phyloP scores from a whole-genome alignment of 2,888 invertebrate genomes.

The Drosophila affinis region DNA sequence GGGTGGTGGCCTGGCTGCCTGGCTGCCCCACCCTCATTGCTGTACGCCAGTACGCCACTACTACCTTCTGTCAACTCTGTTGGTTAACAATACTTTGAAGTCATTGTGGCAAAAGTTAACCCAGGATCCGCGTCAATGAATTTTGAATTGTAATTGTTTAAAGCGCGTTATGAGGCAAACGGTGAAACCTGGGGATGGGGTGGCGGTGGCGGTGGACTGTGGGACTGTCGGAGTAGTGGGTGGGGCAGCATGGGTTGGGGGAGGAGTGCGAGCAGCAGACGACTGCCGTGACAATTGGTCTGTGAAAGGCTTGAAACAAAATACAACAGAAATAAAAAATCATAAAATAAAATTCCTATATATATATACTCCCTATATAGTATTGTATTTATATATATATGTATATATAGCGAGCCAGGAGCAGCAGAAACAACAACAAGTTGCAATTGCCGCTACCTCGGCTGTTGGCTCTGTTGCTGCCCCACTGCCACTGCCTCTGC shows the following conservation, averaged over 20 bases:
- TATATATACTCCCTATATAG: neutral
- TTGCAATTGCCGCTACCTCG: conserved; percentile 23
- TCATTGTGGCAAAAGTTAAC: conserved; percentile 61
- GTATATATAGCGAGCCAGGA: conserved; percentile 25
- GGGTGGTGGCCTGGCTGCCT: no score
- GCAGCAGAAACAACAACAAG: conserved; percentile 22
- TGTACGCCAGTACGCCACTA: neutral
- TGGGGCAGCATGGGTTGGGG: no score
- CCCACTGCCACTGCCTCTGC: conserved; percentile 20
- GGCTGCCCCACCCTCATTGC: no score
- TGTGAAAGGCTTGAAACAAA: conserved; percentile 77
- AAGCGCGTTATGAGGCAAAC: conserved; percentile 55
- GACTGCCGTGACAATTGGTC: conserved; percentile 78
- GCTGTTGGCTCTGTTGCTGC: conserved; percentile 41
- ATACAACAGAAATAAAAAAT: conserved; percentile 43
- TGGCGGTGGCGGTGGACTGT: conserved; percentile 11
- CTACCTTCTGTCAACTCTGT: conserved; percentile 22
- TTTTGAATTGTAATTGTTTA: conserved; percentile 81
- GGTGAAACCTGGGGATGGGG: conserved; percentile 22
- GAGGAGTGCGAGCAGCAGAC: conserved; percentile 37
- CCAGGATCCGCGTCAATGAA: conserved; percentile 77
- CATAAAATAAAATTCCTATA: conserved; percentile 25
- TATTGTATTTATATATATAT: neutral
- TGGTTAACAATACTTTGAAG: conserved; percentile 68
- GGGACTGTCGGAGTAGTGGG: neutral